These are phyloP conservation scores for Piscicola geometra DNA, from an alignment of 2,888 invertebrate genomes.

Conservation along the genomic window DNA sequence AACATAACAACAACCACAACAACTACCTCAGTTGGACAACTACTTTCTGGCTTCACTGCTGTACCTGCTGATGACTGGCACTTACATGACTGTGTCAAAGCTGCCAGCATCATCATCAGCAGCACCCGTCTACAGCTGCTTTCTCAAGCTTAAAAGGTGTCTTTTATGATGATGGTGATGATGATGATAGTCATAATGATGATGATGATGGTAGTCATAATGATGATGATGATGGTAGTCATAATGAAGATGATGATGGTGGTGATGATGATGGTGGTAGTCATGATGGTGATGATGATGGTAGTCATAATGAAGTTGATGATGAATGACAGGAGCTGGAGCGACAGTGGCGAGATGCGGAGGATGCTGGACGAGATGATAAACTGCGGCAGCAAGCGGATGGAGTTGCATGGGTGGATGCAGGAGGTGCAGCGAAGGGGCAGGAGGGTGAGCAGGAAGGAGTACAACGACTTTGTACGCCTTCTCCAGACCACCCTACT, in stretches of 20 bases:
- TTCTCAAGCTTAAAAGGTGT: no score
- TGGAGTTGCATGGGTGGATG: not conserved
- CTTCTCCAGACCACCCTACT: not conserved
- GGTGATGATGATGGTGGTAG: not conserved
- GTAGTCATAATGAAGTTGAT: not conserved
- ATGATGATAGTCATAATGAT: slow-evolving; percentile 12
- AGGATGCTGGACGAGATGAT: not conserved
- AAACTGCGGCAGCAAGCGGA: not conserved
- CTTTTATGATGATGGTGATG: not conserved
- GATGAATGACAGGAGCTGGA: not conserved
- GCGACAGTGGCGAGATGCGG: not conserved
- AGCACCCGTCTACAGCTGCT: not conserved
- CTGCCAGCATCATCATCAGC: not conserved
- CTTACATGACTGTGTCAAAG: slow-evolving; percentile 18
- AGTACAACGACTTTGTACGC: not conserved
- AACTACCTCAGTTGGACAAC: slow-evolving; percentile 8
- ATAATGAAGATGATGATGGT: slow-evolving; percentile 17
- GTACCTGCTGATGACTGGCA: slow-evolving; percentile 21
- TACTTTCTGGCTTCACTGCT: slow-evolving; percentile 21
- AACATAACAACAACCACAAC: not conserved
- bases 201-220: slow-evolving; percentile 2
- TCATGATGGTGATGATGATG: slow-evolving; percentile 18
- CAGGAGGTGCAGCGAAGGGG: not conserved
- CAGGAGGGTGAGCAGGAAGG: not conserved
- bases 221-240: slow-evolving; percentile 1